phyloP scores from a whole-genome alignment of 2,113 vertebrate species.

The Oceanites oceanicus region DNA sequence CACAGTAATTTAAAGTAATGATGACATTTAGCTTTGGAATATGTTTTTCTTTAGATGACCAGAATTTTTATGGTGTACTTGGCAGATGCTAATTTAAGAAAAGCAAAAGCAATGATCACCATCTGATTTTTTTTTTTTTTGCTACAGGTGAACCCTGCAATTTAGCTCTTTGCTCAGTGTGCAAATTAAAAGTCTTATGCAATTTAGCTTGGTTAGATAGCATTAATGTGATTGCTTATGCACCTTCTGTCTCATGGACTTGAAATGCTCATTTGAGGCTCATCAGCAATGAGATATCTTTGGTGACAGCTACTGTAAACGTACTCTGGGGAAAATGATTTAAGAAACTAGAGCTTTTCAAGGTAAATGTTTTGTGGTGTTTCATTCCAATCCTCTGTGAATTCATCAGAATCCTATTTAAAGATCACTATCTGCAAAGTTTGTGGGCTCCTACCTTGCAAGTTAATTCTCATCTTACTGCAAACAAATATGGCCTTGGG shows the following conservation, averaged over 20 bases:
- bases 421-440: neutral
- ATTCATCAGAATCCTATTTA: conserved; percentile 31
- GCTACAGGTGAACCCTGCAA: conserved; percentile 36
- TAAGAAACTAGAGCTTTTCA: conserved; percentile 26
- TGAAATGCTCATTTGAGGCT: conserved; percentile 31
- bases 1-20: neutral
- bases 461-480: neutral
- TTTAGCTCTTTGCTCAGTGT: conserved; percentile 18
- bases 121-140: conserved; percentile 42
- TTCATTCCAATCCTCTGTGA: neutral
- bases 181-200: conserved; percentile 36
- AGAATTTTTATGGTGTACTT: conserved; percentile 19
- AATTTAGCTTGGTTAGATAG: conserved; percentile 23
- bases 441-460: neutral
- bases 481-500: neutral
- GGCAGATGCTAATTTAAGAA: neutral
- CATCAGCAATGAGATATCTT: conserved; percentile 45
- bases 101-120: conserved; percentile 7
- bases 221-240: conserved; percentile 38
- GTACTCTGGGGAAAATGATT: neutral
- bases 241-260: conserved; percentile 25
- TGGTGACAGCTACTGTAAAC: conserved; percentile 49
- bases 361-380: conserved; percentile 27
- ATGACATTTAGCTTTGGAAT: neutral
- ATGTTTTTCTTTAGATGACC: neutral